Base-by-base conservation (phyloP, 2,888 invertebrate species). In the Cabera pusaria region DNA sequence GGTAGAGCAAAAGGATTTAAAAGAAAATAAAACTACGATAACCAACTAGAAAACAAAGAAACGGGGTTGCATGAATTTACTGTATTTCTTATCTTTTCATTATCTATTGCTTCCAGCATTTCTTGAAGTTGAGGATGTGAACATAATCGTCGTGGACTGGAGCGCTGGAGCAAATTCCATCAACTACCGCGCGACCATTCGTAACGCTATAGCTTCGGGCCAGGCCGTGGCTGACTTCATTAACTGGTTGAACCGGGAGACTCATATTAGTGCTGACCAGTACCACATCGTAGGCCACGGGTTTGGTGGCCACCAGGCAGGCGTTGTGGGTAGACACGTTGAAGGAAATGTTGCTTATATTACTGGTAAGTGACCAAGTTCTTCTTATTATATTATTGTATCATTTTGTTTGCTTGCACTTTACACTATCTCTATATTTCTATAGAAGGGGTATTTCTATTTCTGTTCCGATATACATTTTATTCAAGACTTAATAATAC, bases 101-200 rank as follows among this genome's bases (percentile, higher is more conserved):
- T n/a, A n/a, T n/a, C n/a, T n/a, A n/a, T n/a, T 7, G 25, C 33
- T 49, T 56, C 3, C 46, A 82, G 84, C 66, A 2, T 69, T 75
- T 35, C 62, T 83, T 1, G 54, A 61, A 5, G 71, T 65, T 5
- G 77, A 72, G 55, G 76, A 84, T 17, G 56, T 80, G 1, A 85
- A 85, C 44, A 59, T 85, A 1, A 73, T 85, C 3, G 72, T 72
- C 0, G 70, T 84, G 1, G 84, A 85, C 44, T 84, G 84, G 84
- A 74, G 73, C 27, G 44, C 44, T 1, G 81, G 78, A 1, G 67
- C 79, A 1, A 64, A 52, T 27, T 52, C 70, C 0, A 32, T 67
- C 1, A 52, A 49, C 20, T 64, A 72, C 33, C 55, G 72, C 34
- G 11, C 54, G 6, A 66, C 79, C 14, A 66, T 79, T 33, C 32